phyloP scores from a whole-genome alignment of 2,888 invertebrate genomes.

The Ennomos quercinarius region DNA sequence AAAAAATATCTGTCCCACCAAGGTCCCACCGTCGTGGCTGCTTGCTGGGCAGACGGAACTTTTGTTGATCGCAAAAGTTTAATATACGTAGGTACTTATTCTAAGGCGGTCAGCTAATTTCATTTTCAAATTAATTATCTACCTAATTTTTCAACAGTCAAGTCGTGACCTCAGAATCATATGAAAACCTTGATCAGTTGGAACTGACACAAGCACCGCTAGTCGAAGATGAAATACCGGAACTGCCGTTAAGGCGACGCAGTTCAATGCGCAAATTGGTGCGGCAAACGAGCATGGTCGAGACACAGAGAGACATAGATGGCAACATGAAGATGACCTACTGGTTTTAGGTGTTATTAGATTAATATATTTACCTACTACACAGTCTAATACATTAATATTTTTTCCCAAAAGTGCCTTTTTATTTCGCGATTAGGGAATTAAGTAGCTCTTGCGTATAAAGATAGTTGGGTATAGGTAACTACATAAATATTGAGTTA shows the following conservation, averaged over 20 bases:
- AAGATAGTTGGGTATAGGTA: no score
- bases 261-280: conserved; percentile 89
- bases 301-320: conserved; percentile 91
- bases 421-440: not conserved
- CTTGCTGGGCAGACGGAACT: no score
- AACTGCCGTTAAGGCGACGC: conserved; percentile 56
- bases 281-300: conserved; percentile 92
- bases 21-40: no score
- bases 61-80: no score
- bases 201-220: conserved; percentile 72
- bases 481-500: no score
- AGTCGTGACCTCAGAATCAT: conserved; percentile 85
- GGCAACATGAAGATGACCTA: conserved; percentile 94
- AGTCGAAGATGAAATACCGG: conserved; percentile 61
- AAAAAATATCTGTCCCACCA: no score
- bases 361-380: not conserved
- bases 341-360: conserved; percentile 88
- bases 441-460: no score
- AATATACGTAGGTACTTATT: no score
- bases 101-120: no score
- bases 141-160: conserved; percentile 68
- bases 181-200: conserved; percentile 90
- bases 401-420: conserved; percentile 16
- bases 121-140: no score
- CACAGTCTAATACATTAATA: not conserved